Conservation (phyloP, 2,797 vertebrate species). For the Sciurus vulgaris region DNA sequence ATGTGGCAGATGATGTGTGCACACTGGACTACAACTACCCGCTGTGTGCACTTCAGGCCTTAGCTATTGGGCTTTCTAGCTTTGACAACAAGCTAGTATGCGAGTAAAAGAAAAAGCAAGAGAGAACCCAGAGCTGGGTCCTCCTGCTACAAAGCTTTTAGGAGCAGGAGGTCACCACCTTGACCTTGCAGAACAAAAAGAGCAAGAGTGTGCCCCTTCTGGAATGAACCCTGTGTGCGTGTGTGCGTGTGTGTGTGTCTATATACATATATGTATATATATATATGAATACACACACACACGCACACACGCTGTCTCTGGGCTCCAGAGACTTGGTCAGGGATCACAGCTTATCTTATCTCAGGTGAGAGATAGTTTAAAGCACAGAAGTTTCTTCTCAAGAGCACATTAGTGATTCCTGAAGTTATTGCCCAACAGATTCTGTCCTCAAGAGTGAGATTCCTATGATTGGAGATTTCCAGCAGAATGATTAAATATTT, state of each 20-base stretch:
- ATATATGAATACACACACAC: accelerated
- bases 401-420: not conserved
- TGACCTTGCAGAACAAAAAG: not conserved
- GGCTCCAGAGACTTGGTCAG: not conserved
- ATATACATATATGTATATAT: too few species aligned
- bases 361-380: not conserved
- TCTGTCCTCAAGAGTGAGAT: not conserved
- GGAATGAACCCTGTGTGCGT: not conserved
- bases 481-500: not conserved
- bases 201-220: not conserved
- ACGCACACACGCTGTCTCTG: not conserved
- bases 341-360: not conserved
- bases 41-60: constrained; percentile 98
- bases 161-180: not conserved
- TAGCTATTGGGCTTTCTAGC: constrained; percentile 97
- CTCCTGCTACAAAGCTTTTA: not conserved
- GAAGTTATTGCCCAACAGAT: not conserved
- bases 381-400: not conserved
- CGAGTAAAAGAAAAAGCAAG: constrained; percentile 88
- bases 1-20: constrained; percentile 97
- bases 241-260: not conserved
- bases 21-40: constrained; percentile 98
- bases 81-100: constrained; percentile 98
- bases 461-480: not conserved
- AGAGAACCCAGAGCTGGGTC: not conserved